phyloP scores from a whole-genome alignment of 2,797 vertebrate genomes.

The Bothrops alternatus region DNA sequence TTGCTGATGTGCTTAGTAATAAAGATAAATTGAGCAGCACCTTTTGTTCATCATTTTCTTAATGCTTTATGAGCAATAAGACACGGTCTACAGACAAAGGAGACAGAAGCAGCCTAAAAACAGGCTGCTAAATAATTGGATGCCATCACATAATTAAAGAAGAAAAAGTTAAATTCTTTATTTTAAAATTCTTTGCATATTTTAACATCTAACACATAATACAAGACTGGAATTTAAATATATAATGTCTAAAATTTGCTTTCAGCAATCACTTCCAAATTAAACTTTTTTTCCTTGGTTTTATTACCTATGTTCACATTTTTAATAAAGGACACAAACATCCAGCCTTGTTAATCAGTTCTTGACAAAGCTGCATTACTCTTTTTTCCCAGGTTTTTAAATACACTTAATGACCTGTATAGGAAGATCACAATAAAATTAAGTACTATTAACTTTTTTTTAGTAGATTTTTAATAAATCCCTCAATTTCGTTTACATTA shows the following conservation, averaged over 20 bases:
- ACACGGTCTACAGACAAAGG: slow-evolving; percentile 23
- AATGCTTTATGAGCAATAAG: slow-evolving; percentile 48
- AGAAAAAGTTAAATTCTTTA: slow-evolving; percentile 28
- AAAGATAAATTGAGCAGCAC: slow-evolving; percentile 57
- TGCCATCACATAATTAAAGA: slow-evolving; percentile 26
- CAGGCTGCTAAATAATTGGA: slow-evolving; percentile 14
- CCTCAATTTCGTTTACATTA: background rate
- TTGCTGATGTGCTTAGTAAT: slow-evolving; percentile 50
- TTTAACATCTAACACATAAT: slow-evolving; percentile 38
- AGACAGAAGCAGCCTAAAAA: slow-evolving; percentile 9
- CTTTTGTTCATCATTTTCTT: slow-evolving; percentile 41
- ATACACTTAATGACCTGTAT: background rate
- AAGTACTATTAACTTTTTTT: background rate
- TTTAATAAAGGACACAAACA: background rate
- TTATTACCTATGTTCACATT: background rate
- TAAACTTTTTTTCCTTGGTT: background rate
- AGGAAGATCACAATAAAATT: background rate
- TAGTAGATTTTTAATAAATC: background rate
- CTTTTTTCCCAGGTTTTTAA: background rate
- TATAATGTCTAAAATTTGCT: slow-evolving; percentile 41
- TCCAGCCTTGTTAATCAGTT: background rate
- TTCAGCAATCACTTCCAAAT: background rate
- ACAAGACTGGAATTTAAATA: slow-evolving; percentile 18
- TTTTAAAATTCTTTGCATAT: slow-evolving; percentile 1
- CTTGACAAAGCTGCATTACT: background rate